Conservation (phyloP, 2,888 invertebrate species). For the Habrosyne pyritoides region DNA sequence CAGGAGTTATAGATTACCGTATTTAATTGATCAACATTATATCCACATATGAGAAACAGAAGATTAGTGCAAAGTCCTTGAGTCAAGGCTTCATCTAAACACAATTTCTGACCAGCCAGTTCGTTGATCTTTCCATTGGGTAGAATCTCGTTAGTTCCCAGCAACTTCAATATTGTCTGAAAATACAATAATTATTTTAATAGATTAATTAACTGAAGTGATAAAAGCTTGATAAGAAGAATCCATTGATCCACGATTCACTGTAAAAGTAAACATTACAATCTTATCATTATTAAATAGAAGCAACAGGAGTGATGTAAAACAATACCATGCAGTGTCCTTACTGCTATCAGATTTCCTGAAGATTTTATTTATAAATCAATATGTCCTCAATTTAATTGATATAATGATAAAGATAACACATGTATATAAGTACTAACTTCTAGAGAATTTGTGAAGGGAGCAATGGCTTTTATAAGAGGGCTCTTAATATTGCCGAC, state of each 20-base stretch:
- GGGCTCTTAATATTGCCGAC: constrained; percentile 75
- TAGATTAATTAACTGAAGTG: no score
- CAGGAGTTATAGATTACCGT: constrained; percentile 53
- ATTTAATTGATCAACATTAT: constrained; percentile 78
- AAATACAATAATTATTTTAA: constrained; percentile 21
- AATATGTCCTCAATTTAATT: constrained; percentile 17
- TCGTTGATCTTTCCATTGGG: constrained; percentile 80
- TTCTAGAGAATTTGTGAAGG: constrained; percentile 72
- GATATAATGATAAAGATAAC: constrained; percentile 14
- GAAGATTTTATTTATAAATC: constrained; percentile 17
- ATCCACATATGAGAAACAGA: constrained; percentile 85
- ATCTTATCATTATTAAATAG: background rate
- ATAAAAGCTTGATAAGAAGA: background rate
- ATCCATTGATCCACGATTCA: background rate
- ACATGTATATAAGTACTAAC: constrained; percentile 55
- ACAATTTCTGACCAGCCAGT: constrained; percentile 72
- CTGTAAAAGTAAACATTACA: background rate
- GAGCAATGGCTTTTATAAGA: constrained; percentile 71
- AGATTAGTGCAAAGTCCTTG: constrained; percentile 84
- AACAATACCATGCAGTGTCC: background rate
- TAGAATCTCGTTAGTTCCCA: constrained; percentile 82
- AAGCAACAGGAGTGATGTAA: background rate
- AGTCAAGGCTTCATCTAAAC: constrained; percentile 75
- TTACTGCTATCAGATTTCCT: constrained; percentile 4
- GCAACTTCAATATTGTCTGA: constrained; percentile 63